Evolutionary conservation across 2,888 invertebrate genomes (phyloP).

Genomic region (Nudaria mundana): DNA sequence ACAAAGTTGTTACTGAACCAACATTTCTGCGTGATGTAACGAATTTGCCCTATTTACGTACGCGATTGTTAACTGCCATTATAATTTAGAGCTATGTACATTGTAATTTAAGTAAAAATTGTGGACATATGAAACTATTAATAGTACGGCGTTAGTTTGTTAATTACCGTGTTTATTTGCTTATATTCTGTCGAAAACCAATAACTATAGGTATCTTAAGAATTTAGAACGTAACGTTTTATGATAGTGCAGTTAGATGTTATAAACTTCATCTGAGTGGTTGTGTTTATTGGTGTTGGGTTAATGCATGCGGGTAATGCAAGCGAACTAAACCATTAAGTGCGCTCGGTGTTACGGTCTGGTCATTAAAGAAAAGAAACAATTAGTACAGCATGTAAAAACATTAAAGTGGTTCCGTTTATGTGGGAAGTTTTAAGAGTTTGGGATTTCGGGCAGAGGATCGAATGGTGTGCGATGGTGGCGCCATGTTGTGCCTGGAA

Average conservation of each 20-base stretch:
- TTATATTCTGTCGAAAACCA: too few relatives aligned
- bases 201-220: too few relatives aligned
- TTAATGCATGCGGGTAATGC: conserved; percentile 15
- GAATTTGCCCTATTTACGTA: conserved; percentile 58
- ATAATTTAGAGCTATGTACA: conserved; percentile 40
- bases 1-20: conserved; percentile 16
- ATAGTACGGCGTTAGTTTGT: too few relatives aligned
- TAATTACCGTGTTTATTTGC: too few relatives aligned
- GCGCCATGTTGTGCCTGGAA: conserved; percentile 74
- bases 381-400: conserved; percentile 11
- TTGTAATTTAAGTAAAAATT: too few relatives aligned
- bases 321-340: conserved; percentile 15
- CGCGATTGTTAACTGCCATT: conserved; percentile 49
- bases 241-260: not conserved
- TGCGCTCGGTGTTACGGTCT: conserved; percentile 8
- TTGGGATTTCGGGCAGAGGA: conserved; percentile 8
- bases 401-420: conserved; percentile 12
- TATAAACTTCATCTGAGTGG: conserved; percentile 9
- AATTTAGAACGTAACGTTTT: conserved; percentile 3
- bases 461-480: conserved; percentile 76
- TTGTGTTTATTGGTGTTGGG: conserved; percentile 11
- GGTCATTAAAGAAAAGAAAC: conserved; percentile 12
- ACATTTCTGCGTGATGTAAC: conserved; percentile 51
- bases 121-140: too few relatives aligned
- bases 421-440: conserved; percentile 20